Percentiles rank a stretch among this genome's conserved stretches.
phyloP scores from a whole-genome alignment of 2,113 vertebrate species.

The Silurus glanis region DNA sequence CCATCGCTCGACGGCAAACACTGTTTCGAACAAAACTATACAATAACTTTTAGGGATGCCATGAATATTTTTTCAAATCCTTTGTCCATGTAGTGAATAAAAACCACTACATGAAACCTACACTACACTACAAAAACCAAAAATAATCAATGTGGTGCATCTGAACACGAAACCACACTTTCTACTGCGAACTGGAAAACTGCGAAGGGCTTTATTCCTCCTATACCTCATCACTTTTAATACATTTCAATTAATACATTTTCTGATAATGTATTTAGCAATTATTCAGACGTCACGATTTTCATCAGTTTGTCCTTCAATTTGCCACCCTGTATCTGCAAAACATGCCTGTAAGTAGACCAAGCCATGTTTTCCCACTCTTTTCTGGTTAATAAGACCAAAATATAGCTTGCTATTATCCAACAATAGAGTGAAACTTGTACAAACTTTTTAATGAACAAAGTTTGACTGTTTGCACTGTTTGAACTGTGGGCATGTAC shows the following conservation, averaged over 20 bases:
- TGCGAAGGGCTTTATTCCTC: background rate
- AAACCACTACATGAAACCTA: background rate
- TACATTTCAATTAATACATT: background rate
- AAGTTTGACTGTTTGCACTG: no score
- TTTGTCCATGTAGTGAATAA: background rate
- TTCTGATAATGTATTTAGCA: background rate
- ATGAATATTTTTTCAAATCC: background rate
- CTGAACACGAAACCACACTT: background rate
- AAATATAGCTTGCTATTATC: no score
- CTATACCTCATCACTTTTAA: background rate
- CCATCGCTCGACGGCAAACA: background rate
- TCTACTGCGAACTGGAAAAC: background rate
- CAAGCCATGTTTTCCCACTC: no score
- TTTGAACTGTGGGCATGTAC: no score
- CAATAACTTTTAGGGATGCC: constrained; percentile 5
- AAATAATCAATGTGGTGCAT: no score
- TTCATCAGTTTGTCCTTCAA: background rate
- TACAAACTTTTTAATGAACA: no score
- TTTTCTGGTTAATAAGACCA: no score
- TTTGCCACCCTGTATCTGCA: no score
- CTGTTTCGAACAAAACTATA: background rate
- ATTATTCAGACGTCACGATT: background rate
- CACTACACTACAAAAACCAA: no score
- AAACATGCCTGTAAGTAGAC: no score
- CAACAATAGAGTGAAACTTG: no score